These are phyloP conservation scores for Diachasmimorpha longicaudata DNA, from an alignment of 1,140 invertebrate species.

Conservation along the genomic window DNA sequence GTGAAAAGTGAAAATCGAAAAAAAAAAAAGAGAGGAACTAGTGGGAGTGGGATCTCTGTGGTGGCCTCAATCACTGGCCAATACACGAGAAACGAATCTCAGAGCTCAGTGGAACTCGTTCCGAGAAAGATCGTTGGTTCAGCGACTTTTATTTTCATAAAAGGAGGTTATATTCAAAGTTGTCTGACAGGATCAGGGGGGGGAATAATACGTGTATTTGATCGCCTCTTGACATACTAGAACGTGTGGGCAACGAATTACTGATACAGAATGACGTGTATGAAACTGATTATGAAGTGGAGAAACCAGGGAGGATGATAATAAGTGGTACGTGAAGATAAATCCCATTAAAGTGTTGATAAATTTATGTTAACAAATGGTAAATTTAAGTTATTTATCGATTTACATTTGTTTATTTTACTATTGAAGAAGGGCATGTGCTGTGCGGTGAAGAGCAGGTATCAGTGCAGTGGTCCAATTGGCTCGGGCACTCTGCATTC, in stretches of 20 bases:
- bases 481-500: slow-evolving; percentile 3
- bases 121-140: neutral
- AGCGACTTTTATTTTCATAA: neutral
- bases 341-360: neutral
- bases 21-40: neutral
- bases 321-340: neutral
- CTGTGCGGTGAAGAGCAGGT: neutral
- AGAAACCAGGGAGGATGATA: slow-evolving; percentile 1
- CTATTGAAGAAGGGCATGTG: neutral
- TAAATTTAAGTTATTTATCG: neutral
- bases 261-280: neutral
- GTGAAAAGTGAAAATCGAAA: neutral
- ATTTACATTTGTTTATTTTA: neutral
- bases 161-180: neutral
- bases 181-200: neutral
- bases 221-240: neutral
- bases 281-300: neutral
- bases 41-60: neutral
- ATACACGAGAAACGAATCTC: slow-evolving; percentile 1
- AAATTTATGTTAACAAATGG: too few species aligned
- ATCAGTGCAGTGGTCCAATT: slow-evolving; percentile 7
- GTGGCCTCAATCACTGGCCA: slow-evolving; percentile 1
- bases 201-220: neutral
- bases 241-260: neutral
- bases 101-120: neutral